Evolutionary conservation across 2,113 vertebrate species (phyloP).

Genomic region (Morone chrysops): DNA sequence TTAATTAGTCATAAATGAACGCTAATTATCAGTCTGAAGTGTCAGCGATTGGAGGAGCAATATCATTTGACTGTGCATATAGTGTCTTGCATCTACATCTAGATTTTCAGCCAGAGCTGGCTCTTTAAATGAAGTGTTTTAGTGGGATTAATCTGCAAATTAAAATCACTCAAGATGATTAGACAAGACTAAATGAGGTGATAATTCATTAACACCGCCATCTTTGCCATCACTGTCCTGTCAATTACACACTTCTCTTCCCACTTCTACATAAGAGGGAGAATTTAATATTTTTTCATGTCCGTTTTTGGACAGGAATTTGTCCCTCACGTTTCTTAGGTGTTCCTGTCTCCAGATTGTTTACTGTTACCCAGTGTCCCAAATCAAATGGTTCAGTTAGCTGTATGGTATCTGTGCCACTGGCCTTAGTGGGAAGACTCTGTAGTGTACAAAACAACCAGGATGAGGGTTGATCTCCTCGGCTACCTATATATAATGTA

Average conservation of each 20-base stretch:
- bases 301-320: neutral
- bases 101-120: neutral
- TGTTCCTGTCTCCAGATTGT: constrained; percentile 6
- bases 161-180: constrained; percentile 29
- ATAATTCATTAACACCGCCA: neutral
- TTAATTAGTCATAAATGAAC: neutral
- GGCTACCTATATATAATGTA: neutral
- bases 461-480: neutral
- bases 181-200: neutral
- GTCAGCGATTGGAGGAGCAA: neutral
- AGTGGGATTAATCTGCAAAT: constrained; percentile 13
- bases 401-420: neutral
- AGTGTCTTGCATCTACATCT: neutral
- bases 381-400: neutral
- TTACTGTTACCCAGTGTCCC: neutral
- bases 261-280: neutral
- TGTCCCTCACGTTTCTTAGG: neutral
- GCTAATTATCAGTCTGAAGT: neutral
- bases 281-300: neutral
- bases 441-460: neutral
- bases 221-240: neutral
- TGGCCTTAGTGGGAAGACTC: neutral
- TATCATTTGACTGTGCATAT: neutral
- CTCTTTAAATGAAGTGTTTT: neutral
- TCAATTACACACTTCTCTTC: neutral